Conservation (phyloP, 2,888 invertebrate species). For the Agonopterix alstromeriana region DNA sequence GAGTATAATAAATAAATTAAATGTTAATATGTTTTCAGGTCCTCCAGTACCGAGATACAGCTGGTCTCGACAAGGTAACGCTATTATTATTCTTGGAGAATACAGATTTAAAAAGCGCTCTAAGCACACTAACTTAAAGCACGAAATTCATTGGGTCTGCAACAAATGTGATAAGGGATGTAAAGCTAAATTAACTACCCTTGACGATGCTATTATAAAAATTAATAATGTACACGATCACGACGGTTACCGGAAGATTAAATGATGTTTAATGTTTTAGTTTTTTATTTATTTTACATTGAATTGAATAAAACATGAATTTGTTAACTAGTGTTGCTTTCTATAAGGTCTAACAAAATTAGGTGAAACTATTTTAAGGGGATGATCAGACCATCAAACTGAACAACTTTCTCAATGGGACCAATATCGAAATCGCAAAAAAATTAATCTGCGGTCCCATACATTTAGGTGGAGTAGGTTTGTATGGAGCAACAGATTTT, state of each 20-base stretch:
- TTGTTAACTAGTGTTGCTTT: too few relatives aligned
- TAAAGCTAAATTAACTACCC: constrained; percentile 57
- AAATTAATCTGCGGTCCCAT: too few relatives aligned
- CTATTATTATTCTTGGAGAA: constrained; percentile 59
- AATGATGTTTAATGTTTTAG: constrained; percentile 14
- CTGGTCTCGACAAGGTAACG: constrained; percentile 65
- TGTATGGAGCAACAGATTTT: too few relatives aligned
- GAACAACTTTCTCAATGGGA: too few relatives aligned
- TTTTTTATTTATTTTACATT: too few relatives aligned
- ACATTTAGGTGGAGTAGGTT: too few relatives aligned
- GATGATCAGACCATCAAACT: too few relatives aligned
- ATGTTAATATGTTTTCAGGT: constrained; percentile 19
- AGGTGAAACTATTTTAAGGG: too few relatives aligned
- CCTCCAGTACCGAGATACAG: constrained; percentile 46
- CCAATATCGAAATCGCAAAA: too few relatives aligned
- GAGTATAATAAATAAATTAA: not conserved
- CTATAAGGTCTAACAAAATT: too few relatives aligned
- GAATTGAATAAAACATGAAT: too few relatives aligned
- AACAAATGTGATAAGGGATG: constrained; percentile 65
- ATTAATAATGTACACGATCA: constrained; percentile 58
- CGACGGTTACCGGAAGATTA: constrained; percentile 31
- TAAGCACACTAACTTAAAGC: constrained; percentile 47
- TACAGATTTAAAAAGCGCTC: constrained; percentile 66
- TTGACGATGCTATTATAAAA: constrained; percentile 58
- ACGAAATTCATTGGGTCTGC: constrained; percentile 65